These are phyloP conservation scores for Stramonita haemastoma DNA, from an alignment of 2,888 invertebrate genomes.

Conservation along the genomic window DNA sequence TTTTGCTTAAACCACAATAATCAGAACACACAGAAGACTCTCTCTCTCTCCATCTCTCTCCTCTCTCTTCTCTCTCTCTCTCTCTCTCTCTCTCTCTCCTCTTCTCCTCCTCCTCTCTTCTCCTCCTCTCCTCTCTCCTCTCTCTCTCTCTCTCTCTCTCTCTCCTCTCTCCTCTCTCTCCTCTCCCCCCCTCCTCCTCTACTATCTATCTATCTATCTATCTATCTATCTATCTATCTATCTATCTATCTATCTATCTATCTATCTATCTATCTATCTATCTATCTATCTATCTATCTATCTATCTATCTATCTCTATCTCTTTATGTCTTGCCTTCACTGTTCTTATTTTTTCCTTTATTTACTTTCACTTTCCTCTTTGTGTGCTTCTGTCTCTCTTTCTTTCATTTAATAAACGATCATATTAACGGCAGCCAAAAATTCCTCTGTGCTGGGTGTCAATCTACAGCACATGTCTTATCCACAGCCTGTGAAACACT, in stretches of 20 bases:
- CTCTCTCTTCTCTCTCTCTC: not conserved
- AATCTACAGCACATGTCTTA: no score
- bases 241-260: not conserved
- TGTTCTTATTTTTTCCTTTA: not conserved
- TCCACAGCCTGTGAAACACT: no score
- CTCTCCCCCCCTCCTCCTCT: not conserved
- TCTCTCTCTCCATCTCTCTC: constrained; percentile 13
- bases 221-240: not conserved
- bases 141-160: constrained; percentile 7
- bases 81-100: constrained; percentile 14
- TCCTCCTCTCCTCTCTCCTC: not conserved
- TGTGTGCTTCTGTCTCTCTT: not conserved
- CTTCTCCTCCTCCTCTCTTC: not conserved
- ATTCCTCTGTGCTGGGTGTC: no score
- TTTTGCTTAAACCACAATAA: no score
- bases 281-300: constrained; percentile 3
- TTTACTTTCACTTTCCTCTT: not conserved
- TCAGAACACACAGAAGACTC: not conserved
- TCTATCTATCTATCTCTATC: constrained; percentile 20
- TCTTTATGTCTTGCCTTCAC: not conserved
- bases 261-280: not conserved
- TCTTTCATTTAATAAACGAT: no score
- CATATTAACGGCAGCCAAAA: no score
- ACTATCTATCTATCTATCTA: not conserved
- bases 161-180: not conserved